Conservation (phyloP, 2,113 vertebrate genomes). For the Micromys minutus region DNA sequence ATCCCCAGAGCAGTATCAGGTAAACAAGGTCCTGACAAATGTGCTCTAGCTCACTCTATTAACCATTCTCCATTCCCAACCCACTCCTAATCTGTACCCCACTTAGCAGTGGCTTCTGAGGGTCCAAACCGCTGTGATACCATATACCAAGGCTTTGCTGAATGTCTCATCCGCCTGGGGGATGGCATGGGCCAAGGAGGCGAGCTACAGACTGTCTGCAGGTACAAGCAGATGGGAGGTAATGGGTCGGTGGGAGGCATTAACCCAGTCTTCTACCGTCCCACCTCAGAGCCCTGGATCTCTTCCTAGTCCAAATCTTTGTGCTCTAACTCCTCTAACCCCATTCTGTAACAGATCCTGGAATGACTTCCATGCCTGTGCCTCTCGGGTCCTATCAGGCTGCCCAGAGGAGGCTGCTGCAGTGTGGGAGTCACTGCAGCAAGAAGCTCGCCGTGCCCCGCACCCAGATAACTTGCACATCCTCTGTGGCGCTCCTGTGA, state of each 20-base stretch:
- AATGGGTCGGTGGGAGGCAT: background rate
- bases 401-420: conserved; percentile 93
- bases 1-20: conserved; percentile 35
- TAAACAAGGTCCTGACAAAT: conserved; percentile 55
- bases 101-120: conserved; percentile 76
- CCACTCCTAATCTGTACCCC: conserved; percentile 34
- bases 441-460: conserved; percentile 95
- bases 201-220: conserved; percentile 96
- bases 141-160: conserved; percentile 96
- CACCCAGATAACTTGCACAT: conserved; percentile 96
- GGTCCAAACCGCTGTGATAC: conserved; percentile 89
- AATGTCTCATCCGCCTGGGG: conserved; percentile 94
- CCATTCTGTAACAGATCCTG: conserved; percentile 90
- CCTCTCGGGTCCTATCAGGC: conserved; percentile 90
- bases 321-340: conserved; percentile 32
- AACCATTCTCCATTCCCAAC: conserved; percentile 23
- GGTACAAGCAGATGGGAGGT: conserved; percentile 83
- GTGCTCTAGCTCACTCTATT: background rate
- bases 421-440: conserved; percentile 95
- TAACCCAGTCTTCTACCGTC: background rate
- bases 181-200: conserved; percentile 90
- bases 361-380: conserved; percentile 95
- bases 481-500: conserved; percentile 89
- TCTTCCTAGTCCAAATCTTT: background rate
- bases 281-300: background rate